Evolutionary conservation across 2,797 vertebrate genomes (phyloP).

Genomic region (Selene dorsalis): DNA sequence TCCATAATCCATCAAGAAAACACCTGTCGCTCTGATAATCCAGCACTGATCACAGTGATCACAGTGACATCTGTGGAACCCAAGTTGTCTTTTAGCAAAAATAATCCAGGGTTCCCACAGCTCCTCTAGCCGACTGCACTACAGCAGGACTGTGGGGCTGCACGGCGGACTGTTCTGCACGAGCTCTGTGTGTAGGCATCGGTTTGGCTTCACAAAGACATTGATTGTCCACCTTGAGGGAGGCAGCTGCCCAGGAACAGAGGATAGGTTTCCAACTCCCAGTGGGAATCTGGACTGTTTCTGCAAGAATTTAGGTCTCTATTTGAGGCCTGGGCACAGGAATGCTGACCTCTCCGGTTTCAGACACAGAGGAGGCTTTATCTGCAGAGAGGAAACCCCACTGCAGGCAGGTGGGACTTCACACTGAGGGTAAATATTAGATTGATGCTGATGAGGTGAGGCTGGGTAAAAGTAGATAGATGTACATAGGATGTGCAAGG

Average conservation of each 20-base stretch:
- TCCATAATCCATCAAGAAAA: slow-evolving; percentile 31
- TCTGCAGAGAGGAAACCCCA: slow-evolving; percentile 59
- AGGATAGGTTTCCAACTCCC: slow-evolving; percentile 65
- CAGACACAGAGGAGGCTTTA: slow-evolving; percentile 68
- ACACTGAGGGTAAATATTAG: slow-evolving; percentile 37
- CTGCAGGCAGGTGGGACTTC: slow-evolving; percentile 24
- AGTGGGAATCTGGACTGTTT: slow-evolving; percentile 68
- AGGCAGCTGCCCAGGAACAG: slow-evolving; percentile 47
- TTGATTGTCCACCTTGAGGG: slow-evolving; percentile 75
- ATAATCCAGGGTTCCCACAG: slow-evolving; percentile 29
- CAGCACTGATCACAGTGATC: background rate
- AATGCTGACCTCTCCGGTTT: slow-evolving; percentile 72
- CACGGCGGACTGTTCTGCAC: slow-evolving; percentile 4
- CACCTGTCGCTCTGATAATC: slow-evolving; percentile 10
- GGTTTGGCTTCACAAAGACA: slow-evolving; percentile 72
- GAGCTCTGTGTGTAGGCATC: slow-evolving; percentile 54
- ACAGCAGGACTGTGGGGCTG: slow-evolving; percentile 40
- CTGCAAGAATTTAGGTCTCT: slow-evolving; percentile 61
- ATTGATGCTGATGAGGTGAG: slow-evolving; percentile 7
- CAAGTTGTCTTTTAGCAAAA: background rate
- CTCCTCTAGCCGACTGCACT: background rate
- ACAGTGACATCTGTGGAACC: slow-evolving; percentile 5
- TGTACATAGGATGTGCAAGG: background rate
- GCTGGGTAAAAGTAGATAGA: slow-evolving; percentile 11
- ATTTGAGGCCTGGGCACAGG: slow-evolving; percentile 63